Evolutionary conservation across 2,797 vertebrate species (phyloP).

Genomic region (Erethizon dorsatum): DNA sequence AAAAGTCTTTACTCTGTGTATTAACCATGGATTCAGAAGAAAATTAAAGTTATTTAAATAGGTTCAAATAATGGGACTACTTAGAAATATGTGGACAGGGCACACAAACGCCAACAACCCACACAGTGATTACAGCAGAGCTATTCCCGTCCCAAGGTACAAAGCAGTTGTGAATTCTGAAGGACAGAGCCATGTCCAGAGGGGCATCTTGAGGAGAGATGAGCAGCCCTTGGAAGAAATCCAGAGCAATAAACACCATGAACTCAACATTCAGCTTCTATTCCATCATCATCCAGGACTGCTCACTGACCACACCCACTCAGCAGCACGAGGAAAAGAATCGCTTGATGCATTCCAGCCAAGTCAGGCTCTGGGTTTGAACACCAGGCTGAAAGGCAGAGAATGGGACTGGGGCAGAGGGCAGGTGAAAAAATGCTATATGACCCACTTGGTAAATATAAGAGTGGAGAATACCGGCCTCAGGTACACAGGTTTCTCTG

Average conservation of each 20-base stretch:
- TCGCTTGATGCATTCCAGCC: too few species aligned
- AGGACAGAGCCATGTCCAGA: not conserved
- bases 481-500: not conserved
- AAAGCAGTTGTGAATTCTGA: not conserved
- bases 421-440: not conserved
- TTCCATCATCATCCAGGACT: not conserved
- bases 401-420: fast-evolving
- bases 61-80: not conserved
- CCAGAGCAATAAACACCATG: not conserved
- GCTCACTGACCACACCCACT: fast-evolving
- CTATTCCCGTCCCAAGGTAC: not conserved
- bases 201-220: not conserved
- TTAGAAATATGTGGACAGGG: not conserved
- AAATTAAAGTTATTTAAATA: not conserved
- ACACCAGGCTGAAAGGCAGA: not conserved
- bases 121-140: not conserved
- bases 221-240: not conserved
- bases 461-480: not conserved
- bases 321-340: not conserved
- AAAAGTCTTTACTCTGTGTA: not conserved
- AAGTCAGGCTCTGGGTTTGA: not conserved
- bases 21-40: not conserved
- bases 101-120: not conserved
- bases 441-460: not conserved
- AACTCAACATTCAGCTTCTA: not conserved